Percentiles rank a stretch among this genome's conserved stretches.
These are phyloP conservation scores for Achatina immaculata DNA, from an alignment of 1,140 invertebrate genomes.

Conservation along the genomic window DNA sequence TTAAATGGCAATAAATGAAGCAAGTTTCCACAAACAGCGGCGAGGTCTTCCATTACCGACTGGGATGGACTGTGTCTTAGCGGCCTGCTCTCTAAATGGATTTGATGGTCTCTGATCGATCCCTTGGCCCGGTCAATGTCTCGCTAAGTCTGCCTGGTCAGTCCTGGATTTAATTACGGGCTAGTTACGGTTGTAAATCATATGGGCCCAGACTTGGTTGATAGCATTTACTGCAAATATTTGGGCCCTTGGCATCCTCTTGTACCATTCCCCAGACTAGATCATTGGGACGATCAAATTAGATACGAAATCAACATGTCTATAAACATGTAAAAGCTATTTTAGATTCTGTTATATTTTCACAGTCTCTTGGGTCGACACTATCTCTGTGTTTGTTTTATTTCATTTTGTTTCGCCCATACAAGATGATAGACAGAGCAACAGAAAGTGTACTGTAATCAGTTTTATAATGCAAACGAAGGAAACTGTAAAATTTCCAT, in stretches of 20 bases:
- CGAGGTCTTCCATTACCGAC: background rate
- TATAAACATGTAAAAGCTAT: background rate
- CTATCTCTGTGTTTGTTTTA: too few relatives aligned
- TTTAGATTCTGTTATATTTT: too few relatives aligned
- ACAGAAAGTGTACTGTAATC: too few relatives aligned
- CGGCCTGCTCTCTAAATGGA: background rate
- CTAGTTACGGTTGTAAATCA: slow-evolving; percentile 12
- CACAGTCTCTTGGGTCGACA: too few relatives aligned
- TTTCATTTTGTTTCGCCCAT: too few relatives aligned
- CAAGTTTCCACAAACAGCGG: too few relatives aligned
- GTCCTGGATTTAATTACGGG: slow-evolving; percentile 6
- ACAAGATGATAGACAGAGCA: too few relatives aligned
- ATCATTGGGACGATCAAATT: background rate
- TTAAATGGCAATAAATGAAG: background rate
- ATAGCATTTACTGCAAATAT: slow-evolving; percentile 8
- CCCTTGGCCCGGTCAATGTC: background rate
- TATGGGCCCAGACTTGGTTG: background rate
- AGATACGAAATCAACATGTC: background rate
- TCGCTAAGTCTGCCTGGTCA: slow-evolving; percentile 1
- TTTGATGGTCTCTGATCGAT: slow-evolving; percentile 1
- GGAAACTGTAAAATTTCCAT: too few relatives aligned
- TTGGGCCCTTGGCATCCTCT: background rate
- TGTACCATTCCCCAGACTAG: background rate
- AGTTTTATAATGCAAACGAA: too few relatives aligned
- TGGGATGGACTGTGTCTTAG: background rate